phyloP scores from a whole-genome alignment of 2,797 vertebrate species.

The Arremon aurantiirostris region DNA sequence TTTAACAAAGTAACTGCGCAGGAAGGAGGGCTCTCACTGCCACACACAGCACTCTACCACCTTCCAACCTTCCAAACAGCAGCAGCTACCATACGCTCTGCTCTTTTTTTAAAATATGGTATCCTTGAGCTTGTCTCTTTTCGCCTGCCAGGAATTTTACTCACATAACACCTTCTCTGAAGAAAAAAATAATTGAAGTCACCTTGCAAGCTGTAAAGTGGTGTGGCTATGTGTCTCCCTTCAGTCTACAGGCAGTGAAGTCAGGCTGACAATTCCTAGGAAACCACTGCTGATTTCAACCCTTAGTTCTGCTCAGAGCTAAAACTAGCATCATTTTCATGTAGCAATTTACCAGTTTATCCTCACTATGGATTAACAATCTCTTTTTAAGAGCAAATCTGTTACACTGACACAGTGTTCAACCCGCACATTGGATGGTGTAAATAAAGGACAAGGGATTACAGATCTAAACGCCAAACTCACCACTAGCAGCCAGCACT shows the following conservation, averaged over 20 bases:
- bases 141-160: background rate
- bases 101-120: background rate
- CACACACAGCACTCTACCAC: accelerated
- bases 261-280: background rate
- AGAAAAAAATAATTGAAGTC: background rate
- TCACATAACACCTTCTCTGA: background rate
- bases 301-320: background rate
- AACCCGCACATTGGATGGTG: background rate
- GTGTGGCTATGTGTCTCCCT: background rate
- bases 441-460: conserved; percentile 14
- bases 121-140: background rate
- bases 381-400: background rate
- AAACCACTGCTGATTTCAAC: background rate
- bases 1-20: accelerated
- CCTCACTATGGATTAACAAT: background rate
- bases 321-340: background rate
- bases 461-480: background rate
- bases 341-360: background rate
- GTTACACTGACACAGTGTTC: background rate
- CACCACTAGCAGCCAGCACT: background rate
- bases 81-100: background rate
- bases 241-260: background rate
- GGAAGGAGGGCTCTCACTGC: accelerated
- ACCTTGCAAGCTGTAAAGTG: background rate
- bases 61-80: background rate